A percentile compares a stretch with the other conserved stretches of the same genome.
Conservation (phyloP, 2,113 vertebrate species). For the Sinocyclocheilus rhinocerous region DNA sequence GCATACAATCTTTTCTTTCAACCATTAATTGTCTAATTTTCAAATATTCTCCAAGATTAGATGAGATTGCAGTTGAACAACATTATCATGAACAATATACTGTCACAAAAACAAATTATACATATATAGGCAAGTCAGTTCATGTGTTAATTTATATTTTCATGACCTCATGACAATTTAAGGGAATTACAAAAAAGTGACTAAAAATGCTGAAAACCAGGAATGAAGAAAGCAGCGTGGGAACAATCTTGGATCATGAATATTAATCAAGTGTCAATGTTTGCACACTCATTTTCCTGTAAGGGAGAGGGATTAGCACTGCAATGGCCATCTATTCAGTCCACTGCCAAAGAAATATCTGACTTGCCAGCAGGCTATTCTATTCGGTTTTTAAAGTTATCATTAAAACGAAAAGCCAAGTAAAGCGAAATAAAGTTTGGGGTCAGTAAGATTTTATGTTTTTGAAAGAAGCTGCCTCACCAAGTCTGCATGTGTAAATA, state of each 20-base stretch:
- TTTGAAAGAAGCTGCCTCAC: neutral
- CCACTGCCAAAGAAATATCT: neutral
- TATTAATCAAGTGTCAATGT: neutral
- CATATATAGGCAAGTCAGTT: neutral
- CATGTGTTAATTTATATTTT: neutral
- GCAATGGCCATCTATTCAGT: neutral
- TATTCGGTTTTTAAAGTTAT: neutral
- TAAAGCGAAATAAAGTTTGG: neutral
- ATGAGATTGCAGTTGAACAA: neutral
- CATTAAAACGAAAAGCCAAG: neutral
- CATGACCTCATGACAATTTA: neutral
- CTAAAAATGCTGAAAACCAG: neutral
- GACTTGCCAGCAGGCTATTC: neutral
- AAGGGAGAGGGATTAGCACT: neutral
- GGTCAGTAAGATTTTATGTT: neutral
- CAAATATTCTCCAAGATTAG: neutral
- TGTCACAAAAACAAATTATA: neutral
- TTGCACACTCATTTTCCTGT: neutral
- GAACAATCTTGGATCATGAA: neutral
- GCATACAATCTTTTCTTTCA: slow-evolving; percentile 62
- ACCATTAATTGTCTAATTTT: no score
- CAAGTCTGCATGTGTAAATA: neutral
- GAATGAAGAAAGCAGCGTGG: no score
- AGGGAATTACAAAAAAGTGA: neutral
- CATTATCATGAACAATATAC: neutral